Base-by-base conservation (phyloP, 2,113 vertebrate genomes). In the Hassar affinis region DNA sequence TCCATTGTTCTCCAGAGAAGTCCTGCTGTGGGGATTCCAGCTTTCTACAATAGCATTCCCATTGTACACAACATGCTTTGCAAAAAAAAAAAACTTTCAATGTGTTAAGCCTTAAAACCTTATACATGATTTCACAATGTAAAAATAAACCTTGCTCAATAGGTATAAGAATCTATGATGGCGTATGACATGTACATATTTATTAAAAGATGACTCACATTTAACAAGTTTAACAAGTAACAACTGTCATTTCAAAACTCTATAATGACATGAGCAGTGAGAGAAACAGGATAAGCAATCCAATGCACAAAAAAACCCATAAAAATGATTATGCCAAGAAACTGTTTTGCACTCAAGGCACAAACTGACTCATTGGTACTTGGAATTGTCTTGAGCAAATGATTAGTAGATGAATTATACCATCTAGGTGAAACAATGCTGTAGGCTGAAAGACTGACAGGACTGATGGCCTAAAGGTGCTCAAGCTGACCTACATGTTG, bases 1-100 rank as follows among this genome's bases (percentile, higher is more conserved):
- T 85, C 83, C 90, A 94, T 93, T 94, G 93, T 95, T 93, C 92
- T 90, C 89, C 33, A 85, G 87, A 91, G 89, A 87, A 87, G 87
- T 87, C 87, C 90, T 89, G 92, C 93, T 94, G 92, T 93, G 91
- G 92, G 90, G 92, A 92, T 92, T 90, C 87, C 22, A 93, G 90
- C 91, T 91, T 91, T 91, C 87, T 18, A 93, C 91, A 94, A 93
- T 92, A 85, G 88, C 45, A 88, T 89, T 47, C 71, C 85, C 38
- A 42, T 42, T 42, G 38, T 42, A 42, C 2, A 42, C 38, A 42
- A 42, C 38, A 42, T 3, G 38, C 38, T 6, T 42, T 42, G 38
- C 6, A 3, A 75, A 61, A 33, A 77, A 35, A 7, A 72, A 66
- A 78, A 59, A 51, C 85, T 88, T 83, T 38, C 87, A 86, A 52